Percentiles rank a stretch among this genome's conserved stretches.
These are phyloP conservation scores for Coronaproctus castanopsis DNA, from an alignment of 2,888 invertebrate genomes.

Conservation along the genomic window DNA sequence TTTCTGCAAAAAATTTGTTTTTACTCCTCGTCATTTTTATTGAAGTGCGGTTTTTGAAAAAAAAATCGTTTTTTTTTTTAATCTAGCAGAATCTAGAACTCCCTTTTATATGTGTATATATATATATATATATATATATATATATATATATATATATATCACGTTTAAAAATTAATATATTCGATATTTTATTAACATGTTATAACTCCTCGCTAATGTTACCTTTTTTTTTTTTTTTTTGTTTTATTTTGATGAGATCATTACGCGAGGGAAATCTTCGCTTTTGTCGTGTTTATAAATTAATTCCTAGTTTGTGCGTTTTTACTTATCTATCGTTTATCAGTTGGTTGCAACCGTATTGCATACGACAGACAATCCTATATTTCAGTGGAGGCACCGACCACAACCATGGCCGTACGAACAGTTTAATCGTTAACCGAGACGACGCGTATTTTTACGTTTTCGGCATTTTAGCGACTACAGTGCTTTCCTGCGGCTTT, in stretches of 20 bases:
- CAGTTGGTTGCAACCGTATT: slow-evolving; percentile 1
- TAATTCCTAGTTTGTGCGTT: no score
- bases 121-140: not conserved
- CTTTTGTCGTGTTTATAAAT: no score
- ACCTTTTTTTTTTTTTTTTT: not conserved
- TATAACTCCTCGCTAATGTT: not conserved
- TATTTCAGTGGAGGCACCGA: not conserved
- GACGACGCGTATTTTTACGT: not conserved
- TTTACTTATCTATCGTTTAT: no score
- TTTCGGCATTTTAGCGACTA: not conserved
- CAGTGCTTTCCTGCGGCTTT: not conserved
- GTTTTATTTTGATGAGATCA: not conserved
- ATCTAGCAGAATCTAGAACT: no score
- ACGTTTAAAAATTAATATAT: not conserved
- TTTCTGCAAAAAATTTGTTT: not conserved
- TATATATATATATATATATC: not conserved
- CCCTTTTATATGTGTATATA: not conserved
- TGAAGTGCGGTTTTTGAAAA: no score
- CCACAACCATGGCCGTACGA: no score
- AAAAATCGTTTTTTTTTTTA: no score
- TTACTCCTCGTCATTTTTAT: not conserved
- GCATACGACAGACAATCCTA: not conserved
- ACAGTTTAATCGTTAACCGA: not conserved
- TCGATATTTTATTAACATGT: not conserved
- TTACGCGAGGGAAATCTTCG: no score